Base-by-base conservation (phyloP, 1,140 invertebrate species). In the Sycophila sp. region DNA sequence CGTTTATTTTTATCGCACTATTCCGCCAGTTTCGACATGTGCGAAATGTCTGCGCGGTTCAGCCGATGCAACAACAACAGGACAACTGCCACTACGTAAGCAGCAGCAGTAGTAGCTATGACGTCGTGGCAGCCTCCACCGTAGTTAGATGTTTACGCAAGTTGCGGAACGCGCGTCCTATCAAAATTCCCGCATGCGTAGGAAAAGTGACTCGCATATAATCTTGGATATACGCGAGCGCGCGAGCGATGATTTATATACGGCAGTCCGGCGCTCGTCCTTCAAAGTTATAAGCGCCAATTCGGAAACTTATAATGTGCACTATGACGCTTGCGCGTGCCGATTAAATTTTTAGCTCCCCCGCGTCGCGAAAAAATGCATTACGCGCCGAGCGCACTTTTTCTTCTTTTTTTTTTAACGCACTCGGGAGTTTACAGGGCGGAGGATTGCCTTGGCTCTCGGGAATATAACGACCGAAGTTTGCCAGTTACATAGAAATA, bases 231-330 rank as follows among this genome's bases (percentile, higher is more conserved):
- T 19, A 56, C 28, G 53, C 34, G 53, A 13, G 53, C 34, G 53
- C 26, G 34, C 19, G 11, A 34, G 53, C 30, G 30, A 56, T 56
- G 53, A 56, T 56, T 56, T 56, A 56, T 56, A 30, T 56, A 56
- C 28, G 19, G 42, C 19, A 47, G 42, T 47, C 24, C 26, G 28
- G 7, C 26, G 10, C 49, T 24, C 49, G 22, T 13, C 30, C n/a
- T 10, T n/a, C 30, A 34, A 58, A 58, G 24, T 58, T 58, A 28
- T 58, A 58, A 58, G 34, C 55, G 34, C 55, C 55, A 38, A 58
- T 58, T 58, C 55, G 34, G n/a, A 58, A 58, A 58, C 32, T 58
- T 58, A 58, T 58, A 58, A 58, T 58, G 55, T 58, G 22, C 19
- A 58, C 38, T 58, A 58, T 58, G 17, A 2, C 38, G 5, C 13